phyloP scores from a whole-genome alignment of 1,140 invertebrate species.

The Chlorops oryzae region DNA sequence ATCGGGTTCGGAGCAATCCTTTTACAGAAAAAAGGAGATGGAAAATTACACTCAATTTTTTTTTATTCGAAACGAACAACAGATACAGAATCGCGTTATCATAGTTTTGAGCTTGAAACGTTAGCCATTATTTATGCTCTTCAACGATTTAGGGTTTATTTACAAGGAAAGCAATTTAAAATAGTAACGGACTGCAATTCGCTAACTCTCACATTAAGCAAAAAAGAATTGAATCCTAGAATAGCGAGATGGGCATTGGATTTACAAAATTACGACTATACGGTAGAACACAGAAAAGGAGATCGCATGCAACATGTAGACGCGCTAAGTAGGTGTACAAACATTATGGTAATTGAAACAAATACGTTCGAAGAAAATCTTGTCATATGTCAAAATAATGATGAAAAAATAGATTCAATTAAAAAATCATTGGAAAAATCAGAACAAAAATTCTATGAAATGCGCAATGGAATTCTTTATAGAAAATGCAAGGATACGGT shows the following conservation, averaged over 20 bases:
- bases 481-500: too few species aligned
- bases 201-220: slow-evolving; percentile 24
- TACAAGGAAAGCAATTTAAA: slow-evolving; percentile 41
- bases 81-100: slow-evolving; percentile 42
- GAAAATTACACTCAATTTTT: slow-evolving; percentile 7
- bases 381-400: too few species aligned
- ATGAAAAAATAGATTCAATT: too few species aligned
- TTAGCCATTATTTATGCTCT: slow-evolving; percentile 48
- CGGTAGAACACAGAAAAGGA: not conserved
- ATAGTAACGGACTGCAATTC: slow-evolving; percentile 32
- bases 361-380: too few species aligned
- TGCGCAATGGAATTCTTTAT: too few species aligned
- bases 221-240: slow-evolving; percentile 23
- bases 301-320: not conserved
- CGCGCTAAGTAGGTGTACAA: slow-evolving; percentile 1
- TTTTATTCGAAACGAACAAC: slow-evolving; percentile 33
- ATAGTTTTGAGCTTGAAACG: slow-evolving; percentile 47
- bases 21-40: slow-evolving; percentile 18
- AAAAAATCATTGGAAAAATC: too few species aligned
- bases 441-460: too few species aligned
- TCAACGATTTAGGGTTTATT: slow-evolving; percentile 24
- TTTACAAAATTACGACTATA: not conserved
- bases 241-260: slow-evolving; percentile 23
- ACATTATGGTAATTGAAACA: too few species aligned
- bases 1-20: slow-evolving; percentile 23